These are phyloP conservation scores for Oriolus oriolus DNA, from an alignment of 2,113 vertebrate genomes.

Conservation along the genomic window DNA sequence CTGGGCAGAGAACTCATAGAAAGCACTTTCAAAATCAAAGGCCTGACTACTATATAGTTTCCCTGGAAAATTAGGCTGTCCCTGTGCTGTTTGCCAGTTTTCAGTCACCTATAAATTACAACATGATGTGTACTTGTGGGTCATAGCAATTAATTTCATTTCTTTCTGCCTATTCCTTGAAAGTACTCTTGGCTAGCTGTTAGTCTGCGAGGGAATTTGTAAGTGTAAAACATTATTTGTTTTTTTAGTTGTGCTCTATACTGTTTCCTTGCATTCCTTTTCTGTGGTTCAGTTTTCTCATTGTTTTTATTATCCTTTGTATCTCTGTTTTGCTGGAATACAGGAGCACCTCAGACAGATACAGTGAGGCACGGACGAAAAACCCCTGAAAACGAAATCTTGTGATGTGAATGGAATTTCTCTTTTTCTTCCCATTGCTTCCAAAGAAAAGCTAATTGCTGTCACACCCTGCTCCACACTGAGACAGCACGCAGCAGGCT, in stretches of 20 bases:
- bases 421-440: background rate
- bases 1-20: background rate
- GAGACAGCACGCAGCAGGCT: background rate
- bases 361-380: background rate
- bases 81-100: background rate
- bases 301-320: background rate
- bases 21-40: background rate
- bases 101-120: background rate
- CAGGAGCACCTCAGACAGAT: background rate
- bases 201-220: background rate
- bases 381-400: background rate
- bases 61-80: background rate
- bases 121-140: background rate
- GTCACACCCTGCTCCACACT: background rate
- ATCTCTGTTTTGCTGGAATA: background rate
- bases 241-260: background rate
- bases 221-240: background rate
- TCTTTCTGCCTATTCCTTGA: background rate
- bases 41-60: background rate
- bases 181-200: background rate
- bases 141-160: background rate
- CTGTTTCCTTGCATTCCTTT: background rate
- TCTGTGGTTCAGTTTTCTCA: background rate
- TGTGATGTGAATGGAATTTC: background rate
- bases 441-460: background rate